Base-by-base conservation (phyloP, 2,113 vertebrate genomes). In the Abramis brama region DNA sequence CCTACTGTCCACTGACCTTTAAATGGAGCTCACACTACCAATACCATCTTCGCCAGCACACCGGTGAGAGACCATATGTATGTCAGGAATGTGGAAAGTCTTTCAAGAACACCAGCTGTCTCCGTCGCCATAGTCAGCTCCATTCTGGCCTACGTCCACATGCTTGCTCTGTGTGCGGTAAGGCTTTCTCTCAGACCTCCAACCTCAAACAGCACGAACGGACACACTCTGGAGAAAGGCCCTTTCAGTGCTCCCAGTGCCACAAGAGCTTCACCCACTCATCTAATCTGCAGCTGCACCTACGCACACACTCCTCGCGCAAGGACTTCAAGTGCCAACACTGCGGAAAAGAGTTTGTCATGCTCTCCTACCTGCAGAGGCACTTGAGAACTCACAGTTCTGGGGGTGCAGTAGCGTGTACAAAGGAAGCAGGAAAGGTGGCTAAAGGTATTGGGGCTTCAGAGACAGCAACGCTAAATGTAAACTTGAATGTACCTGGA, bases 11-110 rank as follows among this genome's bases (percentile, higher is more conserved):
- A 2, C 95, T 97, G 39, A 96, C 97, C 11, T 98, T 98, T 93
- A 98, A 98, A 89, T 97, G 97, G 97, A 97, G 97, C 0, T 97
- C 97, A 0, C 97, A 97, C 91, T 97, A 97, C 92, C 97, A 97
- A 93, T 98, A 98, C 88, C 97, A 99, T 90, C 92, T 96, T 78
- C 93, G 97, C 25, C 95, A 97, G 78, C 97, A 98, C 94, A 97
- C 97, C 0, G 97, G 97, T 0, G 97, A 98, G 89, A 93, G 96
- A 21, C 97, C 97, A 0, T 98, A 97, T 11, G 94, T 95, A 25
- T 98, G 97, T 47, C 93, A 95, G 50, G 96, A 97, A 78, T 99
- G 97, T 1, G 96, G 96, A 87, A 98, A 98, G 90, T 96, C 97
- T 52, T 98, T 98, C 93, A 97, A 97, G 87, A 97, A 97, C 91